These are phyloP conservation scores for Hipposideros armiger DNA, from an alignment of 2,113 vertebrate genomes.

Conservation along the genomic window DNA sequence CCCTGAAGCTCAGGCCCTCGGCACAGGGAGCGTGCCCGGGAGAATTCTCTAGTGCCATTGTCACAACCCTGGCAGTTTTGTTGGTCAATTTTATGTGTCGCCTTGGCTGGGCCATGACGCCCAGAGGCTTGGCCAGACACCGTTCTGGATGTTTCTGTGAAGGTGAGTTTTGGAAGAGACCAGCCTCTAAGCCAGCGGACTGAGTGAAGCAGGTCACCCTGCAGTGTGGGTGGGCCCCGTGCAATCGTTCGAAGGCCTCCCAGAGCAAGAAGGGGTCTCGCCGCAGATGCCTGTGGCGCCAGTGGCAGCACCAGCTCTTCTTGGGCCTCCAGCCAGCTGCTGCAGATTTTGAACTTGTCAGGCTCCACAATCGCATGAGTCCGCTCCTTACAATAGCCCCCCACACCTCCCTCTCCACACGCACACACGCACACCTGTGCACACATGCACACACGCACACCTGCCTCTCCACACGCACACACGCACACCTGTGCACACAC, in stretches of 20 bases:
- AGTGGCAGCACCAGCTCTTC: background rate
- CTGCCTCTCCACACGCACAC: background rate
- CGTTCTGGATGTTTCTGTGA: background rate
- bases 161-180: background rate
- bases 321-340: background rate
- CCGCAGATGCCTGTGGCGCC: too few species aligned
- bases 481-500: background rate
- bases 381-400: background rate
- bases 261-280: too few species aligned
- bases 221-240: background rate
- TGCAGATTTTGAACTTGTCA: background rate
- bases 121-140: background rate
- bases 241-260: background rate
- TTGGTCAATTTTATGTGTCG: background rate
- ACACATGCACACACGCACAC: background rate
- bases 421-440: background rate
- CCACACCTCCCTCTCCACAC: background rate
- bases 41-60: rapidly evolving
- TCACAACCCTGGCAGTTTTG: too few species aligned
- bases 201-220: background rate
- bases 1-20: background rate
- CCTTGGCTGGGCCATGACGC: background rate
- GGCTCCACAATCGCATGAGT: background rate
- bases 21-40: rapidly evolving
- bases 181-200: too few species aligned